phyloP scores from a whole-genome alignment of 2,888 invertebrate genomes.

The Sthenelais limicola region DNA sequence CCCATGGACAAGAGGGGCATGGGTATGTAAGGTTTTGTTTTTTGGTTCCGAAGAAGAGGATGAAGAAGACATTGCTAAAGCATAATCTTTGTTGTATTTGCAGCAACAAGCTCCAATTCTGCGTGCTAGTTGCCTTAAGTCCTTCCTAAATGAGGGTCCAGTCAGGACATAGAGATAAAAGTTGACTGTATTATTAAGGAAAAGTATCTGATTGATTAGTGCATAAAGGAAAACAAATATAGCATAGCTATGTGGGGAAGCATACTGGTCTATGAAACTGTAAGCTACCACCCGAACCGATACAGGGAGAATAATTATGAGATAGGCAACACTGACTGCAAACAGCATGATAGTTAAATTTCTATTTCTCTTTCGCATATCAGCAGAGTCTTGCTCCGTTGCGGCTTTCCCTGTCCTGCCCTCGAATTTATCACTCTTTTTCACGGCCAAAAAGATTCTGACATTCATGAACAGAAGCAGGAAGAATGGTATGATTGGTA shows the following conservation, averaged over 20 bases:
- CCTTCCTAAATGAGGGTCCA: not conserved
- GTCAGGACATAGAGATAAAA: slow-evolving; percentile 15
- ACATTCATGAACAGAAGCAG: slow-evolving; percentile 5
- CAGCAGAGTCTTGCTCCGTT: too few relatives aligned
- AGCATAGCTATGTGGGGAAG: slow-evolving; percentile 4
- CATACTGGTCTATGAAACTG: slow-evolving; percentile 8
- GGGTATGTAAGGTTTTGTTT: too few relatives aligned
- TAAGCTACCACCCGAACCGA: slow-evolving; percentile 11
- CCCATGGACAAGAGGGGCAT: too few relatives aligned
- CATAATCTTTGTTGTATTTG: too few relatives aligned
- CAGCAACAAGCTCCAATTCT: too few relatives aligned
- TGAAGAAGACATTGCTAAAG: too few relatives aligned
- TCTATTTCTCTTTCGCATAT: not conserved
- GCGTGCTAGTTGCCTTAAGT: not conserved
- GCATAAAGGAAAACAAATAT: slow-evolving; percentile 13
- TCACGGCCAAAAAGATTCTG: not conserved
- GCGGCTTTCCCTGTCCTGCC: not conserved
- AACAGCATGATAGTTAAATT: slow-evolving; percentile 21
- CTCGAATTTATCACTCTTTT: not conserved
- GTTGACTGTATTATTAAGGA: slow-evolving; percentile 25
- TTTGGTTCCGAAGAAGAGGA: too few relatives aligned
- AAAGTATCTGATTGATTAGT: slow-evolving; percentile 2
- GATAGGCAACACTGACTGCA: slow-evolving; percentile 2
- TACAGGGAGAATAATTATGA: slow-evolving; percentile 7
- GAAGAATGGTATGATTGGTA: not conserved